Evolutionary conservation across 2,113 vertebrate species (phyloP), one percentile per base, ranked within the genome.

Genomic region (Carettochelys insculpta): DNA sequence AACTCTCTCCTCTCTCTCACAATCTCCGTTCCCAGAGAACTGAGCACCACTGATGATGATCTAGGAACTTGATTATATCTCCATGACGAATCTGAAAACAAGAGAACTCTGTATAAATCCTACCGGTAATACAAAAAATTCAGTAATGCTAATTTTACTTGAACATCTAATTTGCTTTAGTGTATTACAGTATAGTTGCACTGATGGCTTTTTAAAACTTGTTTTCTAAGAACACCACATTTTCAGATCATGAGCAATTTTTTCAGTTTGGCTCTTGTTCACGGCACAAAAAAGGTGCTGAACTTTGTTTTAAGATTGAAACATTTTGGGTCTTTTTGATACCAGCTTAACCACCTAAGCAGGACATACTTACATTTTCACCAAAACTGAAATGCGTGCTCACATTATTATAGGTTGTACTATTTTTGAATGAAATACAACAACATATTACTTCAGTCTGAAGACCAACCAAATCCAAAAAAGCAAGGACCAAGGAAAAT

Each of bases 21-120:
- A 90, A 98, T 92, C 88, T 98, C 89, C 91, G 95, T 95, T 98
- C 98, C 97, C 97, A 98, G 98, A 77, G 99, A 98, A 93, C 97
- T 96, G 95, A 98, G 96, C 71, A 98, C 96, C 87, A 98, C 95
- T 20, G 98, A 97, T 11, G 98, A 98, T 83, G 98, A 98, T 85
- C 98, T 98, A 45, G 99, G 98, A 87, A 98, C 98, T 58, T 98
- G 98, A 96, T 97, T 98, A 88, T 97, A 98, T 87, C 98, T 98
- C 98, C 99, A 98, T 8, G 98, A 97, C 19, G 98, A 98, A 97
- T 99, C 99, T 98, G 96, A 95, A 91, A 95, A 88, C 73, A 87
- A 94, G 51, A 95, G 90, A 85, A 68, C n/a, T 68, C 34, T 68
- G n/a, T 68, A 68, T 68, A 38, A 68, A 68, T 68, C 9, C 19